Evolutionary conservation across 1,140 invertebrate species (phyloP).

Genomic region (Tetraneura akinire): DNA sequence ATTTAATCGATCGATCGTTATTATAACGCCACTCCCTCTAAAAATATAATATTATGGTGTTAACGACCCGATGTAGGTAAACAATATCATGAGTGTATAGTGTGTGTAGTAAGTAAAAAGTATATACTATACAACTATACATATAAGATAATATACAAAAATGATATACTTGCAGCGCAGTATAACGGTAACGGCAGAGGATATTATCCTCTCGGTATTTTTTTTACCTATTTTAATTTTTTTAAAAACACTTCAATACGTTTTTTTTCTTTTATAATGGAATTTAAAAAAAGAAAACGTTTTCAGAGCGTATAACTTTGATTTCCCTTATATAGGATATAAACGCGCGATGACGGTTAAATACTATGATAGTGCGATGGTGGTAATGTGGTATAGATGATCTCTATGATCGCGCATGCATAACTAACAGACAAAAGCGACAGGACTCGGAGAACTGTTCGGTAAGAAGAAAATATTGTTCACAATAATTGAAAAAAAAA

Average conservation of each 20-base stretch:
- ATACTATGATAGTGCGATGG: neutral
- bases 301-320: conserved; percentile 22
- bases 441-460: neutral
- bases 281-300: neutral
- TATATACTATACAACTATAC: too few relatives aligned
- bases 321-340: conserved; percentile 47
- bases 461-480: neutral
- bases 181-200: conserved; percentile 28
- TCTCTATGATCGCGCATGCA: conserved; percentile 44
- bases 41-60: neutral
- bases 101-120: too few relatives aligned
- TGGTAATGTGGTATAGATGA: neutral
- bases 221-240: neutral
- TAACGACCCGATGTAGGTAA: conserved; percentile 6
- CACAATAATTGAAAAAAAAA: conserved; percentile 25
- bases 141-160: too few relatives aligned
- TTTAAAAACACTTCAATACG: conserved; percentile 34
- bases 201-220: conserved; percentile 29
- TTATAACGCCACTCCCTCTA: neutral
- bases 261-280: conserved; percentile 14
- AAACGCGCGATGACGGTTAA: conserved; percentile 9
- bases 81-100: too few relatives aligned
- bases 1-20: conserved; percentile 37
- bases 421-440: conserved; percentile 18
- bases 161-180: too few relatives aligned